A percentile compares a stretch with the other conserved stretches of the same genome.
phyloP scores from a whole-genome alignment of 1,140 invertebrate genomes.

The Drosophila sturtevanti region DNA sequence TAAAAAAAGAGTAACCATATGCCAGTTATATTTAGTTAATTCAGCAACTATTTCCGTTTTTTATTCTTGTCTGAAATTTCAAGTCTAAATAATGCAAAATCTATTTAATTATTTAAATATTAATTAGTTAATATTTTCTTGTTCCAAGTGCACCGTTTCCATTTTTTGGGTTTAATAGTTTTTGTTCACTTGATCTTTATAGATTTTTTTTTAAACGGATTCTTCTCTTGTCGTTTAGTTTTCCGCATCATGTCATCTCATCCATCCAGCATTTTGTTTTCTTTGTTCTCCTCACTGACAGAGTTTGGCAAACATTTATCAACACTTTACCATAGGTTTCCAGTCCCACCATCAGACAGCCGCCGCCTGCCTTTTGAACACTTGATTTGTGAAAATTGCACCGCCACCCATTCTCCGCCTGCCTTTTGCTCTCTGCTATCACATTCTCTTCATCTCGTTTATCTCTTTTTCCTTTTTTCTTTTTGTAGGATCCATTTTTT shows the following conservation, averaged over 20 bases:
- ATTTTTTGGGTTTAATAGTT: too few relatives aligned
- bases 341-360: conserved; percentile 34
- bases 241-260: background rate
- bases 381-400: conserved; percentile 69
- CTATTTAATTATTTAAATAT: too few relatives aligned
- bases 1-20: too few relatives aligned
- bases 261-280: conserved; percentile 1
- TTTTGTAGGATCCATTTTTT: conserved; percentile 33
- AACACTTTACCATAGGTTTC: conserved; percentile 20
- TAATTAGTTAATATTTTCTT: too few relatives aligned
- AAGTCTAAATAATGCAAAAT: too few relatives aligned
- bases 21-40: too few relatives aligned
- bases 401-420: conserved; percentile 22
- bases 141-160: too few relatives aligned
- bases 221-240: conserved; percentile 4
- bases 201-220: background rate
- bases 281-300: conserved; percentile 1
- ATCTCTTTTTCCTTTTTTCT: conserved; percentile 1
- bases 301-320: conserved; percentile 52
- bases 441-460: background rate
- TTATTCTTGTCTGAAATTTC: too few relatives aligned
- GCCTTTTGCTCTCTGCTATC: conserved; percentile 6
- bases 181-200: background rate
- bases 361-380: conserved; percentile 46
- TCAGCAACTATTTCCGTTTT: too few relatives aligned